Evolutionary conservation across 2,888 invertebrate species (phyloP).

Genomic region (Erebia epiphron): DNA sequence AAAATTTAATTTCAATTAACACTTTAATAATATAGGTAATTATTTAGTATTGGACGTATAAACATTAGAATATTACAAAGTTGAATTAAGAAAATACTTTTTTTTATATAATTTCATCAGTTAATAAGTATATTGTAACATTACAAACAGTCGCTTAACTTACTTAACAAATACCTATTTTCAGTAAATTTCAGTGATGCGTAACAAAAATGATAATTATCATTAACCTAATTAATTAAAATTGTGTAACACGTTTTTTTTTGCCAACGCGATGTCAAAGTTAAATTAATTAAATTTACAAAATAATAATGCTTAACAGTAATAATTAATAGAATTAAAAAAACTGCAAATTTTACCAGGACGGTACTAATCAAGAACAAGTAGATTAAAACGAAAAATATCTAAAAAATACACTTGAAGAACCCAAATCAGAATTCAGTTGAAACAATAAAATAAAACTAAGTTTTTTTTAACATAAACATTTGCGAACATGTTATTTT

Average conservation of each 20-base stretch:
- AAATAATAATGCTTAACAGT: slow-evolving; percentile 5
- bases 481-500: neutral
- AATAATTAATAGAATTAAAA: neutral
- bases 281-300: slow-evolving; percentile 16
- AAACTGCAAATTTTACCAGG: slow-evolving; percentile 11
- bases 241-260: slow-evolving; percentile 26
- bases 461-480: neutral
- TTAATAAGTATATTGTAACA: slow-evolving; percentile 55
- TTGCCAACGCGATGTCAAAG: slow-evolving; percentile 25
- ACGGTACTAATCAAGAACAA: slow-evolving; percentile 7
- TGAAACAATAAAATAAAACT: neutral
- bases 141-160: slow-evolving; percentile 70
- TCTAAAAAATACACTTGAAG: slow-evolving; percentile 5
- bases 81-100: slow-evolving; percentile 70
- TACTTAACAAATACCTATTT: slow-evolving; percentile 66
- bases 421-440: neutral
- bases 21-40: slow-evolving; percentile 61
- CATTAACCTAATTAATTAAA: slow-evolving; percentile 23
- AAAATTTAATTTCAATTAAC: slow-evolving; percentile 56
- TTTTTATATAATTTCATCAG: slow-evolving; percentile 49
- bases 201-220: slow-evolving; percentile 34
- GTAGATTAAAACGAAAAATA: neutral
- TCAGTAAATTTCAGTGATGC: slow-evolving; percentile 36
- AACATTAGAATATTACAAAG: slow-evolving; percentile 59
- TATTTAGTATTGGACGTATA: slow-evolving; percentile 65